Conservation (phyloP, 2,797 vertebrate genomes). For the Falco concolor region DNA sequence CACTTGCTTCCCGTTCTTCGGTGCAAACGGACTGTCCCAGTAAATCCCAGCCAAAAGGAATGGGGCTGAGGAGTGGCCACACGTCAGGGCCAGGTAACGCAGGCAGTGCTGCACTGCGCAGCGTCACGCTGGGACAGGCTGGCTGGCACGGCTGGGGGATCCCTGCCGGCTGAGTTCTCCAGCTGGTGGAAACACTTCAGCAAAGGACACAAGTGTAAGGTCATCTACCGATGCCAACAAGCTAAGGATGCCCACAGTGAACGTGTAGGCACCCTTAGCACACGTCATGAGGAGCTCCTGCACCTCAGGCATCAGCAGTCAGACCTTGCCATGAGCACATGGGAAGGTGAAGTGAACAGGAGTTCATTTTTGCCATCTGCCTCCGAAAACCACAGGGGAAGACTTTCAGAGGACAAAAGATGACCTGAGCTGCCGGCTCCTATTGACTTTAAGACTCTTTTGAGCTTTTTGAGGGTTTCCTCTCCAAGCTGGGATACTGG, state of each 20-base stretch:
- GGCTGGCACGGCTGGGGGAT: background rate
- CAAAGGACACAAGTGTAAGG: background rate
- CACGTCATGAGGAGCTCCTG: background rate
- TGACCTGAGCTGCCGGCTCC: background rate
- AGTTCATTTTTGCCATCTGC: background rate
- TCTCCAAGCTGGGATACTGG: background rate
- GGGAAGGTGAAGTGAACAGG: background rate
- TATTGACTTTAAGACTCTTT: background rate
- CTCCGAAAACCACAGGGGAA: background rate
- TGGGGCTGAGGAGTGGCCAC: background rate
- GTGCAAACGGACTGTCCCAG: background rate
- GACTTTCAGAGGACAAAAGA: background rate
- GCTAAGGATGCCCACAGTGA: background rate
- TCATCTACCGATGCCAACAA: background rate
- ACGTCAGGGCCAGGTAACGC: background rate
- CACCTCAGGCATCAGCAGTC: background rate
- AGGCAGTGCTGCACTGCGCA: too few species aligned
- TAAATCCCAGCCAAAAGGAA: background rate
- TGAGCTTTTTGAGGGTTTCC: background rate
- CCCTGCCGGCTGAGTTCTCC: background rate
- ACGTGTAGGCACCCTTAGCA: background rate
- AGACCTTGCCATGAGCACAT: background rate
- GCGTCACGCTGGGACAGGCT: background rate
- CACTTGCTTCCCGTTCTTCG: background rate
- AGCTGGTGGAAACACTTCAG: background rate